phyloP scores from a whole-genome alignment of 2,113 vertebrate species.

The Tragelaphus imberbis region DNA sequence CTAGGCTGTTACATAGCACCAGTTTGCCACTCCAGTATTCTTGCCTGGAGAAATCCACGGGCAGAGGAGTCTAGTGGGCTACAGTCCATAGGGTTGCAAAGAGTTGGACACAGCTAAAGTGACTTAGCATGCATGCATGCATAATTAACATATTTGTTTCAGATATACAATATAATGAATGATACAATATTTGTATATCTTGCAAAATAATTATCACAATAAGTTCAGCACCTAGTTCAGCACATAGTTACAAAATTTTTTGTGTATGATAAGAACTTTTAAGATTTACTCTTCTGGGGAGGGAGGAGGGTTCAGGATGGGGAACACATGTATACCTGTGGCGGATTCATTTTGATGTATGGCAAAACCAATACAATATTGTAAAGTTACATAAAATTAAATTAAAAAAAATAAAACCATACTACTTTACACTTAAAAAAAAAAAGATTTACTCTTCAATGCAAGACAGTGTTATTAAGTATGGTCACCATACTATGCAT shows the following conservation, averaged over 20 bases:
- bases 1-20: not conserved
- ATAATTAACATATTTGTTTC: not conserved
- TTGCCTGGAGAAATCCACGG: not conserved
- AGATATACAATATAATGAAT: not conserved
- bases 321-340: too few relatives aligned
- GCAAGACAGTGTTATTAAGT: not conserved
- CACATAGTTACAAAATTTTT: not conserved
- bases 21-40: not conserved
- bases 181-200: not conserved
- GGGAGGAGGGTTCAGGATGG: too few relatives aligned
- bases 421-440: too few relatives aligned
- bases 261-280: not conserved
- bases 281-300: not conserved
- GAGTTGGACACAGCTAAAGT: not conserved
- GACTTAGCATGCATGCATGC: not conserved
- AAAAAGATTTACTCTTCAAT: not conserved
- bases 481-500: not conserved
- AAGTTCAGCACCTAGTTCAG: not conserved
- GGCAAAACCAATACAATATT: too few relatives aligned
- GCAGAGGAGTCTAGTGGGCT: not conserved
- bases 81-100: not conserved
- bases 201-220: not conserved
- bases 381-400: too few relatives aligned
- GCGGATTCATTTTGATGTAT: too few relatives aligned
- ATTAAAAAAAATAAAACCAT: too few relatives aligned